Evolutionary conservation across 2,113 vertebrate species (phyloP).

Genomic region (Dasyprocta punctata): DNA sequence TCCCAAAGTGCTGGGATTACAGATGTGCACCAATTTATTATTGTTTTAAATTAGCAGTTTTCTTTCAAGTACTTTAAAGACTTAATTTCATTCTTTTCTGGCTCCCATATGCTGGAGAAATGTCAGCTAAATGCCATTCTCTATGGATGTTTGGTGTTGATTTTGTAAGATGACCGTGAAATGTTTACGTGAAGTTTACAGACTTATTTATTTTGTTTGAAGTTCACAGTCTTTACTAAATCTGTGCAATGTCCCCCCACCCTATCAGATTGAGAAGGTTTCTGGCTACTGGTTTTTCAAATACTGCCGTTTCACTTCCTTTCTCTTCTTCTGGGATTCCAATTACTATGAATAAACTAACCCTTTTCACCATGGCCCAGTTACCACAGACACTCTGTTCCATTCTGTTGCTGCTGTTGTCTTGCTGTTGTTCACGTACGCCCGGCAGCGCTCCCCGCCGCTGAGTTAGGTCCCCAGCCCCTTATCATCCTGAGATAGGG

Average conservation of each 20-base stretch:
- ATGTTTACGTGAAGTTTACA: neutral
- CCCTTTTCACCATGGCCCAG: neutral
- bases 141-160: neutral
- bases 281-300: neutral
- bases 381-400: neutral
- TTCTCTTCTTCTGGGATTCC: neutral
- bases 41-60: neutral
- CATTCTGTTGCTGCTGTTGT: neutral
- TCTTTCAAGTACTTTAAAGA: neutral
- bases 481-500: neutral
- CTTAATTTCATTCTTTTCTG: neutral
- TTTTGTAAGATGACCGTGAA: neutral
- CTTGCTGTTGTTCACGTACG: neutral
- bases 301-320: neutral
- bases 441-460: neutral
- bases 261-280: neutral
- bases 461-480: neutral
- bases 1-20: no score
- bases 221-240: neutral
- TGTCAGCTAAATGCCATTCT: neutral
- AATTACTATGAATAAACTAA: neutral
- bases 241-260: neutral
- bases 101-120: neutral
- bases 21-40: no score
- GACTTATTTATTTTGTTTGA: neutral